Conservation (phyloP, 2,888 invertebrate species). For the Metacarcinus magister region DNA sequence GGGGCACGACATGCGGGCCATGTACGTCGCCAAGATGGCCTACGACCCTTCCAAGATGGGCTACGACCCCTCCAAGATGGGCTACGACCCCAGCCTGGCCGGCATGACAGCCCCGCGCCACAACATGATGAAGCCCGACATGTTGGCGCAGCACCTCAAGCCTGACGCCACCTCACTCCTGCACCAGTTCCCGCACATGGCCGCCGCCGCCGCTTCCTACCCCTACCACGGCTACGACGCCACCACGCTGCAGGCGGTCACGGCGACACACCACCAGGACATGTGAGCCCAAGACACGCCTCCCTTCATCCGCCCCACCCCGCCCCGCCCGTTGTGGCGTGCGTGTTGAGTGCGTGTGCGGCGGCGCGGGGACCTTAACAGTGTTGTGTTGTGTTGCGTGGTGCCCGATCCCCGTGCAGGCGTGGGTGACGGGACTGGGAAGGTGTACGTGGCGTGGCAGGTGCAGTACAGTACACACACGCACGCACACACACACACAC, state of each 20-base stretch:
- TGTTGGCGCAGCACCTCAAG: slow-evolving; percentile 76
- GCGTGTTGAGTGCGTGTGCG: background rate
- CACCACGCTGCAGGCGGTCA: slow-evolving; percentile 74
- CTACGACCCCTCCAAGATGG: slow-evolving; percentile 81
- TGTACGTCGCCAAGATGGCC: slow-evolving; percentile 80
- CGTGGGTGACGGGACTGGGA: background rate
- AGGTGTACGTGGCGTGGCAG: background rate
- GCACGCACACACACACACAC: background rate
- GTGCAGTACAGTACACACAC: background rate
- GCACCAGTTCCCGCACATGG: slow-evolving; percentile 80
- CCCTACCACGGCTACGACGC: slow-evolving; percentile 80
- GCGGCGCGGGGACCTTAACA: background rate
- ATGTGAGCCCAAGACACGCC: slow-evolving; percentile 62
- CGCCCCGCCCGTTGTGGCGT: background rate
- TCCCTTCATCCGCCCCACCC: background rate
- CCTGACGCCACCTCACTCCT: slow-evolving; percentile 76
- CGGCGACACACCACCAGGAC: slow-evolving; percentile 68
- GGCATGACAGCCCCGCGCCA: slow-evolving; percentile 76
- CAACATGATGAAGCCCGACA: slow-evolving; percentile 74
- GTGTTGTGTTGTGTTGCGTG: background rate
- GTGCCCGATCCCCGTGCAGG: background rate
- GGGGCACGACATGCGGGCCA: slow-evolving; percentile 81
- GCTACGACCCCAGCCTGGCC: slow-evolving; percentile 78
- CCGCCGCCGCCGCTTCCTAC: slow-evolving; percentile 79
- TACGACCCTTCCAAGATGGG: slow-evolving; percentile 81